phyloP scores from a whole-genome alignment of 1,140 invertebrate genomes.

The Tenebrio molitor region DNA sequence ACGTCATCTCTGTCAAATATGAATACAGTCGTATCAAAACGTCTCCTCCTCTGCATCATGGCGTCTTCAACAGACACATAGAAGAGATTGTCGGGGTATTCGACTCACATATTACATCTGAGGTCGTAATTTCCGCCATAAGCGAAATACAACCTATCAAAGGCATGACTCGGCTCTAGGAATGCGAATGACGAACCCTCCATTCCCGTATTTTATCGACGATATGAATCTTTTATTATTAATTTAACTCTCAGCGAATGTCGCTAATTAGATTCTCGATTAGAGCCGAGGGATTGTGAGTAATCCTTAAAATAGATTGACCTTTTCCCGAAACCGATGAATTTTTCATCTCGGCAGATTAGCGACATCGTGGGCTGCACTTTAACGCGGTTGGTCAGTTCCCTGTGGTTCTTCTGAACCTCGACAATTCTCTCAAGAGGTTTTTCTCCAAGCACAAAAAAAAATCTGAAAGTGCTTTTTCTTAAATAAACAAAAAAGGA shows the following conservation, averaged over 20 bases:
- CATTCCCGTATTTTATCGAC: neutral
- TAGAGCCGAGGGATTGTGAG: neutral
- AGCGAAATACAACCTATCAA: constrained; percentile 9
- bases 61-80: neutral
- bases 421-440: constrained; percentile 3
- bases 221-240: constrained; percentile 25
- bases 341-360: neutral
- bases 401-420: too few species aligned
- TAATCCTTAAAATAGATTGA: constrained; percentile 12
- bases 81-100: neutral
- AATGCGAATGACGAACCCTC: neutral
- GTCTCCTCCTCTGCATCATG: neutral
- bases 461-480: too few species aligned
- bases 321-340: neutral
- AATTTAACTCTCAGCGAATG: constrained; percentile 6
- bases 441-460: too few species aligned
- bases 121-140: constrained; percentile 6
- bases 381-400: too few species aligned
- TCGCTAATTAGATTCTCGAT: constrained; percentile 1
- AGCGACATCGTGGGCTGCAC: too few species aligned
- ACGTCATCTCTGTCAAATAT: constrained; percentile 1
- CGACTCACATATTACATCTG: constrained; percentile 5
- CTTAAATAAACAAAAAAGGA: too few species aligned
- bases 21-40: neutral
- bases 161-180: neutral